phyloP scores from a whole-genome alignment of 2,113 vertebrate genomes.

The Sitta europaea region DNA sequence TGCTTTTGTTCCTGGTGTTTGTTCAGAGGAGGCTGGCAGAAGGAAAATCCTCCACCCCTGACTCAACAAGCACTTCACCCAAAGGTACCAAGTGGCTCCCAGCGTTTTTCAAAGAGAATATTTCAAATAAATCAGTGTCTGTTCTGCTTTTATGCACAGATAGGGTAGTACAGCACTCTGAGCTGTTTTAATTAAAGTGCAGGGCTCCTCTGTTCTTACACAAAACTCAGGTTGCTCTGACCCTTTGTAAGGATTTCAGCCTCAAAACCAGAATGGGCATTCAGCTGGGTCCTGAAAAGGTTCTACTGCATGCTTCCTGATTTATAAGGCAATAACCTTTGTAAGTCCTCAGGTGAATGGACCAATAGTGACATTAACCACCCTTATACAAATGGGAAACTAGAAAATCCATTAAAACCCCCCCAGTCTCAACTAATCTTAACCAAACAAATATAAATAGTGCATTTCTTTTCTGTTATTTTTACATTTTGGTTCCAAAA shows the following conservation, averaged over 20 bases:
- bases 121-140: background rate
- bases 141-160: background rate
- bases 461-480: background rate
- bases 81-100: background rate
- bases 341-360: background rate
- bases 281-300: background rate
- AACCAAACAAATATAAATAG: background rate
- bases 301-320: background rate
- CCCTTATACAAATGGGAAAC: background rate
- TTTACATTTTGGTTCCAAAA: background rate
- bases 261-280: background rate
- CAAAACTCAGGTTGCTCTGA: background rate
- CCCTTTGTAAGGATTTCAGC: background rate
- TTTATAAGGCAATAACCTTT: background rate
- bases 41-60: background rate
- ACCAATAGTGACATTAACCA: fast-evolving
- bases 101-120: background rate
- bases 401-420: background rate
- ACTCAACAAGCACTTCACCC: background rate
- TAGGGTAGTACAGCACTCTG: too few relatives aligned
- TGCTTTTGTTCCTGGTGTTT: background rate
- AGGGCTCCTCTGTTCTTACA: background rate
- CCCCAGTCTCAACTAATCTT: background rate
- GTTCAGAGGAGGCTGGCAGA: background rate
- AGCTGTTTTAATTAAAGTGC: too few relatives aligned